These are phyloP conservation scores for Cantharis rufa DNA, from an alignment of 2,888 invertebrate genomes.

Conservation along the genomic window DNA sequence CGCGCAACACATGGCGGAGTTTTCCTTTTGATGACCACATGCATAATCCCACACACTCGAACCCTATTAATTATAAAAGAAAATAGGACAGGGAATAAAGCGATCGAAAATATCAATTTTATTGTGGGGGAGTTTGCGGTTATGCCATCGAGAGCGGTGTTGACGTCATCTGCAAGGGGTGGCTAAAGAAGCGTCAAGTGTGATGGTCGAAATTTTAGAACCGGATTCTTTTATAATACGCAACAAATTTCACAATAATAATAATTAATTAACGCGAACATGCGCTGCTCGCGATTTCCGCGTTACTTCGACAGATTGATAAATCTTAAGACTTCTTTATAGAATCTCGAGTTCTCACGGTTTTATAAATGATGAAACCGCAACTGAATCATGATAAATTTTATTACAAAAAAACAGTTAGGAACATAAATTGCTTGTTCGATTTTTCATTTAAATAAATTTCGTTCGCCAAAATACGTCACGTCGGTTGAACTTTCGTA, in stretches of 20 bases:
- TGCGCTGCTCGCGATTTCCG: slow-evolving; percentile 30
- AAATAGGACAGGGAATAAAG: slow-evolving; percentile 9
- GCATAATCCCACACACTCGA: background rate
- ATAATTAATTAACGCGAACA: slow-evolving; percentile 19
- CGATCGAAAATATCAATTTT: slow-evolving; percentile 8
- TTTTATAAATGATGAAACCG: slow-evolving; percentile 12
- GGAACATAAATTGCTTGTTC: background rate
- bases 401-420: background rate
- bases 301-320: slow-evolving; percentile 36
- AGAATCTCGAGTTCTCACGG: slow-evolving; percentile 34
- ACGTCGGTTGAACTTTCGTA: background rate
- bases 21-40: background rate
- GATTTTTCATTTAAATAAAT: background rate
- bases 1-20: slow-evolving; percentile 20
- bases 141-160: slow-evolving; percentile 19
- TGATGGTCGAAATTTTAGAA: slow-evolving; percentile 11
- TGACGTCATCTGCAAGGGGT: slow-evolving; percentile 23
- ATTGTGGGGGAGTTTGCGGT: slow-evolving; percentile 9
- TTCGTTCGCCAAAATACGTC: background rate
- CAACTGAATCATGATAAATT: slow-evolving; percentile 2
- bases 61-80: slow-evolving; percentile 22
- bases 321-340: slow-evolving; percentile 36
- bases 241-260: slow-evolving; percentile 8
- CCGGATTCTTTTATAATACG: slow-evolving; percentile 11
- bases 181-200: slow-evolving; percentile 23